Conservation (phyloP, 2,113 vertebrate genomes). For the Jaculus jaculus region DNA sequence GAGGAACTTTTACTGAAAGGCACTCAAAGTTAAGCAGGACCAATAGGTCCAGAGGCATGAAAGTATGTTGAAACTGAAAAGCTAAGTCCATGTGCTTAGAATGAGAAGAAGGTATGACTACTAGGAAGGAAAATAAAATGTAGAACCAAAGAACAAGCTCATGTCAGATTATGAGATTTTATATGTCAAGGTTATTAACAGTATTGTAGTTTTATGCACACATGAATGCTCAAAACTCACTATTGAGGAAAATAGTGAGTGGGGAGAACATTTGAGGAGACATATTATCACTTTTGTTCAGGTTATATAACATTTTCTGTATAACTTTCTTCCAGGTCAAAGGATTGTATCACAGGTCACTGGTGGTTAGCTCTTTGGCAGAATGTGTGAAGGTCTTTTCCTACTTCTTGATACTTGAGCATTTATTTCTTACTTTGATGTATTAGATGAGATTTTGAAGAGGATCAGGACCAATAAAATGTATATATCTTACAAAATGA, state of each 20-base stretch:
- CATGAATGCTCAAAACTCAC: neutral
- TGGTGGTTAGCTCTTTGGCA: neutral
- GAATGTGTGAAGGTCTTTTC: neutral
- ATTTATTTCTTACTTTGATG: neutral
- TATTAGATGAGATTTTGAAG: too few species aligned
- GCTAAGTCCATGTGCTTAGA: neutral
- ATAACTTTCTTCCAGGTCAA: neutral
- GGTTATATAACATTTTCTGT: neutral
- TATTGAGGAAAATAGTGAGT: neutral
- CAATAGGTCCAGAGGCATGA: neutral
- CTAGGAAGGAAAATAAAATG: neutral
- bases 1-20: constrained; percentile 4
- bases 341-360: neutral
- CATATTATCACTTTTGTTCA: neutral
- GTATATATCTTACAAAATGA: too few species aligned
- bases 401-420: neutral
- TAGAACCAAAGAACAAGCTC: neutral
- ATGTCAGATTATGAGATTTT: neutral
- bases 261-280: neutral
- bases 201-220: neutral
- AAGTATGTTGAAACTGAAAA: neutral
- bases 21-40: neutral
- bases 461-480: too few species aligned
- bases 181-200: neutral
- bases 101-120: neutral